phyloP scores from a whole-genome alignment of 2,113 vertebrate species.

The Archocentrus centrarchus region DNA sequence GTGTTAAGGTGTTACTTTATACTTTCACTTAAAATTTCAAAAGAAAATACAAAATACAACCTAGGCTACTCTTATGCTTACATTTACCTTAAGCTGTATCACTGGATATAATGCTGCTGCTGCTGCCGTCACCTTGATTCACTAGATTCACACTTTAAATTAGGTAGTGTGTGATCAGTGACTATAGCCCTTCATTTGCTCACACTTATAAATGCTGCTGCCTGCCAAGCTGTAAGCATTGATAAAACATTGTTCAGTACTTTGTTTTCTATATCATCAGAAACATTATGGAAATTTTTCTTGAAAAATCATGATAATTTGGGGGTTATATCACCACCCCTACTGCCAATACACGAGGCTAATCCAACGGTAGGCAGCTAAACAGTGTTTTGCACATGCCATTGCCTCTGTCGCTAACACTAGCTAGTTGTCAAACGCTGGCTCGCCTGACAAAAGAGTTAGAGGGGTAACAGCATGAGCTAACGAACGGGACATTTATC shows the following conservation, averaged over 20 bases:
- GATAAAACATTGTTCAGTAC: no score
- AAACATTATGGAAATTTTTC: neutral
- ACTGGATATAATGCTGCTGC: no score
- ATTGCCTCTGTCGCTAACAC: neutral
- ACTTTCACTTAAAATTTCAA: neutral
- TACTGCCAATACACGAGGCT: neutral
- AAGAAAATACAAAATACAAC: neutral
- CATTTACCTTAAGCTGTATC: neutral
- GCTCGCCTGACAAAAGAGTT: constrained; percentile 5
- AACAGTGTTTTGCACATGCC: neutral
- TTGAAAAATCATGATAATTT: neutral
- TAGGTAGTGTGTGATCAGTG: no score
- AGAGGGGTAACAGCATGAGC: neutral
- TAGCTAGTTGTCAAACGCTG: constrained; percentile 15
- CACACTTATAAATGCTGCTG: neutral
- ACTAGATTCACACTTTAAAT: neutral
- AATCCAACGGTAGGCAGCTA: neutral
- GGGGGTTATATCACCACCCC: neutral
- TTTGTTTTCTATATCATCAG: no score
- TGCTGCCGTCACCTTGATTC: neutral
- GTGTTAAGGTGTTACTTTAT: neutral
- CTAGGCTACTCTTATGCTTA: no score
- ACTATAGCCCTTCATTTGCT: neutral
- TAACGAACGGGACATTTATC: neutral
- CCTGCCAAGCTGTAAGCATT: neutral